Percentiles rank a stretch among this genome's conserved stretches.
Evolutionary conservation across 30 jellyfish, hydroid and myxozoan species (phyloP).

Genomic region (Rhopilema esculentum): DNA sequence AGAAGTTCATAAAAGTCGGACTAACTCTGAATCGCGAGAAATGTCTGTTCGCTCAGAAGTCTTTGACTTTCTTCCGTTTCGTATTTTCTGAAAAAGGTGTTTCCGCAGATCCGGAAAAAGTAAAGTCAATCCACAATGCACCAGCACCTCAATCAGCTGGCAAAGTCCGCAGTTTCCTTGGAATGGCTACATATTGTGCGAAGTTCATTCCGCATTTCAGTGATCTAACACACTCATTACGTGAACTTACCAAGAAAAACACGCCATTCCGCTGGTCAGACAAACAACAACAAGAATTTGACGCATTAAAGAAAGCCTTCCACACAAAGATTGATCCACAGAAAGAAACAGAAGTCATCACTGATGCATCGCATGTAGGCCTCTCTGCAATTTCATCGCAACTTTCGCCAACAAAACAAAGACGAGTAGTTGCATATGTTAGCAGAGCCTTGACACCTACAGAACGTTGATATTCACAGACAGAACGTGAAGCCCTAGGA

Average conservation of each 20-base stretch:
- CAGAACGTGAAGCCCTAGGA: constrained; percentile 68
- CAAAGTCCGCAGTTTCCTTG: constrained; percentile 51
- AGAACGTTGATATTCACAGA: constrained; percentile 58
- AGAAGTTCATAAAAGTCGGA: constrained; percentile 47
- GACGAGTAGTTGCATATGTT: constrained; percentile 62
- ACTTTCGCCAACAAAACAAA: constrained; percentile 36
- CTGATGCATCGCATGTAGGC: constrained; percentile 64
- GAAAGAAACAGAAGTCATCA: constrained; percentile 38
- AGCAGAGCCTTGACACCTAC: constrained; percentile 49
- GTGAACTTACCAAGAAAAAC: constrained; percentile 55
- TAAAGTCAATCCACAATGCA: constrained; percentile 35
- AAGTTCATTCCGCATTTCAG: constrained; percentile 41
- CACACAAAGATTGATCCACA: constrained; percentile 36
- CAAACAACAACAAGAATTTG: constrained; percentile 34
- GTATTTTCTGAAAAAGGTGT: constrained; percentile 65
- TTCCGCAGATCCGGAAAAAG: constrained; percentile 63
- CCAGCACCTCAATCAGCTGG: constrained; percentile 42
- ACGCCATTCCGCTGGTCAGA: constrained; percentile 61
- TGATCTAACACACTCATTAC: constrained; percentile 41
- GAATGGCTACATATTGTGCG: constrained; percentile 28
- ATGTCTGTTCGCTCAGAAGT: constrained; percentile 52
- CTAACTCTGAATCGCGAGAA: constrained; percentile 51
- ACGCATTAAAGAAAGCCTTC: constrained; percentile 21
- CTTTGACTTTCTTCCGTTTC: constrained; percentile 61
- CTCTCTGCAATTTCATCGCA: constrained; percentile 48